Evolutionary conservation across 2,888 invertebrate genomes (phyloP).

Genomic region (Acronicta psi): DNA sequence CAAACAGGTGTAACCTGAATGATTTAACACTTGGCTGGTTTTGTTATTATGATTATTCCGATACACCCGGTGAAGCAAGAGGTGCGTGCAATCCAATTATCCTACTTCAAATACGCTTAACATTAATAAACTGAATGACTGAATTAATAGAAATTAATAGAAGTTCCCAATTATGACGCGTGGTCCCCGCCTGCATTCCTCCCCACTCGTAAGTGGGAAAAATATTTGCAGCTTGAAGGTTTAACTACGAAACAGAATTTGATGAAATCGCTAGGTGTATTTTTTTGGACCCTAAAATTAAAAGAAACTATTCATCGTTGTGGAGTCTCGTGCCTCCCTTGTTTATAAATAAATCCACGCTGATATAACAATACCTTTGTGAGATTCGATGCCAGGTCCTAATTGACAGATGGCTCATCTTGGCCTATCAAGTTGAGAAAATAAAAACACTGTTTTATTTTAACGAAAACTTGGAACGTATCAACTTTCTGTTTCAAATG

Average conservation of each 20-base stretch:
- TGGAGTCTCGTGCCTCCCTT: background rate
- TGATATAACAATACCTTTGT: conserved; percentile 1
- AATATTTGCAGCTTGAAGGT: too few relatives aligned
- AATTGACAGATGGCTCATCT: background rate
- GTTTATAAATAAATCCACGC: background rate
- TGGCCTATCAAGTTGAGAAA: background rate
- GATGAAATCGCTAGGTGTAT: too few relatives aligned
- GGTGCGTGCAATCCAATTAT: conserved; percentile 31
- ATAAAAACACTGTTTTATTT: background rate
- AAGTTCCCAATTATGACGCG: too few relatives aligned
- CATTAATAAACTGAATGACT: conserved; percentile 2
- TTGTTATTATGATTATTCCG: conserved; percentile 11
- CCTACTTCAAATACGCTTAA: conserved; percentile 7
- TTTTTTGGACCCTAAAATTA: too few relatives aligned
- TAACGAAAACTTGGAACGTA: background rate
- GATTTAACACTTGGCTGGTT: conserved; percentile 25
- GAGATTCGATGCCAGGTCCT: background rate
- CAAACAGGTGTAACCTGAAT: conserved; percentile 5
- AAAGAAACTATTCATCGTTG: too few relatives aligned
- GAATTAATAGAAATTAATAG: background rate
- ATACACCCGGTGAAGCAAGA: conserved; percentile 22
- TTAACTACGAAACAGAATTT: too few relatives aligned
- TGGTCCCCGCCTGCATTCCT: too few relatives aligned
- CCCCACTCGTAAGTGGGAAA: too few relatives aligned
- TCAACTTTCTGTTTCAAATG: conserved; percentile 2